Evolutionary conservation across 2,888 invertebrate genomes (phyloP).

Genomic region (Dorcus hopei): DNA sequence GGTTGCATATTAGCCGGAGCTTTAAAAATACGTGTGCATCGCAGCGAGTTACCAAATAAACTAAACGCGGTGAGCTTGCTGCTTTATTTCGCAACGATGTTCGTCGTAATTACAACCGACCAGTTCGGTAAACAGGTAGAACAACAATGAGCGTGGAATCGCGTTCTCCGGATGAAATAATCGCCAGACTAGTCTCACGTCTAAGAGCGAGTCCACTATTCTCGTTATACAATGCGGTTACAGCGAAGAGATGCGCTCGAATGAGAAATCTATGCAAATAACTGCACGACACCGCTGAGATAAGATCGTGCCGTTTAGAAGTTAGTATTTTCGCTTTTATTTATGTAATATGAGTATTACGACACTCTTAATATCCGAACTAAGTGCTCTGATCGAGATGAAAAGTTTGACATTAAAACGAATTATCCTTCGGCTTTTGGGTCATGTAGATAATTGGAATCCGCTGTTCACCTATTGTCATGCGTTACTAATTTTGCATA

Average conservation of each 20-base stretch:
- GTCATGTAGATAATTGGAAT: no score
- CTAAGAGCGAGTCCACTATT: background rate
- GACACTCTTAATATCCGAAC: no score
- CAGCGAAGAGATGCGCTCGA: background rate
- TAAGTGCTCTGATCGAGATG: no score
- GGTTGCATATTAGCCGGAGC: background rate
- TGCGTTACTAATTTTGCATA: no score
- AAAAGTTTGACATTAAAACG: no score
- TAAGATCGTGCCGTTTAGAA: no score
- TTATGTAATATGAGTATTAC: no score
- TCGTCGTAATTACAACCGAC: background rate
- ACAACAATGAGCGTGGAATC: background rate
- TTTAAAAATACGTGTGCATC: slow-evolving; percentile 44
- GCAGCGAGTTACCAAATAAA: slow-evolving; percentile 45
- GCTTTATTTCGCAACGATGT: slow-evolving; percentile 24
- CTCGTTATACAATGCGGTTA: slow-evolving; percentile 2
- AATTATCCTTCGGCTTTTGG: no score
- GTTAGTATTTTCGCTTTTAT: no score
- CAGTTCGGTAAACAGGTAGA: slow-evolving; percentile 1
- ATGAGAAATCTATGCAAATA: background rate
- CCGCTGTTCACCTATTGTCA: no score
- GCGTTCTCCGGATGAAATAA: background rate
- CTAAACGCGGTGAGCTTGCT: slow-evolving; percentile 40
- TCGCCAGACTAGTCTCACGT: background rate
- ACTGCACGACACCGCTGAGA: background rate